Percentiles rank a stretch among this genome's conserved stretches.
Evolutionary conservation across 2,797 vertebrate genomes (phyloP).

Genomic region (Intellagama lesueurii): DNA sequence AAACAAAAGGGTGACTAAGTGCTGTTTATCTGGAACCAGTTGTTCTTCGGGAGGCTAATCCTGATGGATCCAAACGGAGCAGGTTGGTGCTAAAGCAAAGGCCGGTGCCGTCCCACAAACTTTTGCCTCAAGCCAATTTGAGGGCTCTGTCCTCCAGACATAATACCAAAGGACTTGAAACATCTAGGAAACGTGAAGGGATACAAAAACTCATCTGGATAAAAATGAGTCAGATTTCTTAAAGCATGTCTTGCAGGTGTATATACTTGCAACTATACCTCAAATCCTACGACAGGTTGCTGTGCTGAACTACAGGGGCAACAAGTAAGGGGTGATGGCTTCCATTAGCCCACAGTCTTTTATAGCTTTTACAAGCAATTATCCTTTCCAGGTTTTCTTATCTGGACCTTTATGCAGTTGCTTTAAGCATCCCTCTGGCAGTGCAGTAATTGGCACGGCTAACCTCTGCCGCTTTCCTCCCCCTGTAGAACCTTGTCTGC

Average conservation of each 20-base stretch:
- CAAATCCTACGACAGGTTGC: neutral
- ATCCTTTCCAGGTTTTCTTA: neutral
- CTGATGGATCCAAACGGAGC: too few species aligned
- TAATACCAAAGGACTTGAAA: neutral
- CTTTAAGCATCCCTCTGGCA: neutral
- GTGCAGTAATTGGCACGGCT: neutral
- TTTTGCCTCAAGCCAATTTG: neutral
- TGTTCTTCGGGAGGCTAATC: too few species aligned
- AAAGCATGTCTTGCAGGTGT: neutral
- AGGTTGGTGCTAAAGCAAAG: too few species aligned
- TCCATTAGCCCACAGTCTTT: neutral
- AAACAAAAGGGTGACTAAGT: too few species aligned
- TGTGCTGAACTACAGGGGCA: neutral
- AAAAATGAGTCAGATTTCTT: neutral
- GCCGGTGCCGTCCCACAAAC: neutral
- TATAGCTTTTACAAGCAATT: neutral
- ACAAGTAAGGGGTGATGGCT: neutral
- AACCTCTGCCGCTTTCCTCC: neutral
- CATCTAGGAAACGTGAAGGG: neutral
- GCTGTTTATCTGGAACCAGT: too few species aligned
- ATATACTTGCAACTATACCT: neutral
- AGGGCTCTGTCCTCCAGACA: neutral
- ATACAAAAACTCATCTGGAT: neutral
- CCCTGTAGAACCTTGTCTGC: neutral
- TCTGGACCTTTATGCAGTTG: neutral